Evolutionary conservation across 2,797 vertebrate genomes (phyloP), one percentile per base, ranked within the genome.

Genomic region (Mastacembelus armatus): DNA sequence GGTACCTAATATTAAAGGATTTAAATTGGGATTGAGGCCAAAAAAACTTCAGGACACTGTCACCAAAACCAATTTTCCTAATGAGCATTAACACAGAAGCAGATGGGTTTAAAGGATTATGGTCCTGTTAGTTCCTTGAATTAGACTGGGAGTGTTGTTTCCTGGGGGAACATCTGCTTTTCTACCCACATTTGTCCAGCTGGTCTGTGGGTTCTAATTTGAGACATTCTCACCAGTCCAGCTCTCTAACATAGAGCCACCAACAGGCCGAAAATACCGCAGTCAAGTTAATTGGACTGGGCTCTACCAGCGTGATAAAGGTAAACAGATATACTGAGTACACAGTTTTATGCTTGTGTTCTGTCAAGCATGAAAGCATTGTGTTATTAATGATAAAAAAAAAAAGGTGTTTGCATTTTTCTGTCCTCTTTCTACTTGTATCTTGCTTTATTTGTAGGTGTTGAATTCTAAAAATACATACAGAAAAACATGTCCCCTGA

Each of bases 241-340:
- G 70, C 56, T 70, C 54, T 62, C 36, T 74, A 69, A 82, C 75
- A 52, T 76, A 59, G 69, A 66, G 26, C 64, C 56, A 70, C 62
- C 49, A 56, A 51, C 54, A 66, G 57, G 49, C 61, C 75, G 45
- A 54, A 24, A 30, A 51, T 7, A 78, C 39, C 15, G 51, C 49
- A 39, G 62, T 45, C n/a, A 7, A 61, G 59, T 79, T 76, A 0
- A 71, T 75, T 79, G 66, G 74, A 69, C 42, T 45, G 42, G 42
- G 30, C 44, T 71, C 43, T 40, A 48, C 59, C 62, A 57, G 45
- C 66, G 43, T 78, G 59, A 78, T 79, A 39, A 74, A 75, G 56
- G n/a, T n/a, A n/a, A n/a, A n/a, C n/a, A n/a, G n/a, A n/a, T n/a
- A n/a, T n/a, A n/a, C n/a, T n/a, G n/a, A n/a, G n/a, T n/a, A n/a